Base-by-base conservation (phyloP, 2,888 invertebrate genomes). In the Diarsia mendica region DNA sequence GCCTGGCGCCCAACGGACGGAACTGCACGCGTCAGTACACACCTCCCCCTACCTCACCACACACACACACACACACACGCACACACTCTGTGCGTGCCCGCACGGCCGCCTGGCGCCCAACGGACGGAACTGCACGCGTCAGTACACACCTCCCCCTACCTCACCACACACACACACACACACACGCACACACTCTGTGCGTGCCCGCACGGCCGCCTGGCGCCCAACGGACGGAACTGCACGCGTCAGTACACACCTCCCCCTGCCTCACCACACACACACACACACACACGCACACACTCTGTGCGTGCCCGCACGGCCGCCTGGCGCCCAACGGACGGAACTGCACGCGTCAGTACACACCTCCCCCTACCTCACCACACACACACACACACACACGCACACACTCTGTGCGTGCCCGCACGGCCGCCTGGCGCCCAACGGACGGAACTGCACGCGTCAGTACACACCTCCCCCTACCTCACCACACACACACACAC, bases 251-350 rank as follows among this genome's bases (percentile, higher is more conserved):
- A 89, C 68, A 3, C 74, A 0, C 60, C 0, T 20, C 1, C 28
- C 1, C 18, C 0, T 20, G 8, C 39, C 39, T 39, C 39, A 39
- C 0, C 49, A 0, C 61, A 9, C n/a, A 6, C 48, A 15, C 53
- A 23, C 28, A 0, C 39, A 4, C n/a, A 5, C 46, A 3, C 20
- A 11, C 39, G 3, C 18, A 13, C 23, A 1, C 53, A 13, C n/a
- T n/a, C 77, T 99, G 98, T 94, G 98, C 97, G 55, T 99, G 99
- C 91, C 98, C 98, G 58, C 98, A 98, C 95, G 98, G 98, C 6
- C 97, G 97, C 85, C 96, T 98, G 6, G 97, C 97, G 10, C 85
- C 94, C 4, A 97, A 98, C 94, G 97, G 97, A 0, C 97, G 96
- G 84, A 95, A 96, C 69, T 99, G 99, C 94, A 97, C 90, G 55